Evolutionary conservation across 2,888 invertebrate genomes (phyloP), one percentile per base, ranked within the genome.

Genomic region (Mimas tiliae): DNA sequence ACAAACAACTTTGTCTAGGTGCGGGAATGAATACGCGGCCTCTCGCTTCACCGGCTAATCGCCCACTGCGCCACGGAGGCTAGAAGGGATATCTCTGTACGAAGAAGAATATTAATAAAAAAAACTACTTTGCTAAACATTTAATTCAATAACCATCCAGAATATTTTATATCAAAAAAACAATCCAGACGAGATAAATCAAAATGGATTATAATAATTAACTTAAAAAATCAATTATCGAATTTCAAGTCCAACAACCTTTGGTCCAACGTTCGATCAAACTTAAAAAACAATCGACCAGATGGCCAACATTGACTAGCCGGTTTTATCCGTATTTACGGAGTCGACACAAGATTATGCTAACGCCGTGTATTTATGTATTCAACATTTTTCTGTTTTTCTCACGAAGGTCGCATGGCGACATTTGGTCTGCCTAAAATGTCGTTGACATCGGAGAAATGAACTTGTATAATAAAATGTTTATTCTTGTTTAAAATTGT

Each of bases 381-480:
- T 83, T 80, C 77, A 82, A 78, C 81, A 84, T 85, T 85, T 86
- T 84, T 86, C 74, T 81, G 79, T 72, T 77, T 80, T 89, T 91
- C 89, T 86, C 89, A 90, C 90, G 89, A 84, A 84, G 84, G 83
- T 75, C 82, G 77, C 69, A 52, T 70, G 91, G 92, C 90, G 92
- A 85, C 92, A 84, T 74, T 79, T 80, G 78, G 92, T 92, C 92
- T 92, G 85, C 82, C 76, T 65, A 70, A 65, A 64, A 72, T 76
- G 90, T 88, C 90, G 78, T 77, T 83, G 91, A 89, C 86, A 89
- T 79, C 70, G 66, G 68, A 72, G 68, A 76, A 74, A 70, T 72
- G 72, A 58, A 21, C 47, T 47, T 1, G 47, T 16, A 27, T 48
- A 53, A n/a, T 27, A 53, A 27, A 50, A 48, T 9, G 27, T 33